Evolutionary conservation across 2,113 vertebrate species (phyloP).

Genomic region (Thamnophis sirtalis): DNA sequence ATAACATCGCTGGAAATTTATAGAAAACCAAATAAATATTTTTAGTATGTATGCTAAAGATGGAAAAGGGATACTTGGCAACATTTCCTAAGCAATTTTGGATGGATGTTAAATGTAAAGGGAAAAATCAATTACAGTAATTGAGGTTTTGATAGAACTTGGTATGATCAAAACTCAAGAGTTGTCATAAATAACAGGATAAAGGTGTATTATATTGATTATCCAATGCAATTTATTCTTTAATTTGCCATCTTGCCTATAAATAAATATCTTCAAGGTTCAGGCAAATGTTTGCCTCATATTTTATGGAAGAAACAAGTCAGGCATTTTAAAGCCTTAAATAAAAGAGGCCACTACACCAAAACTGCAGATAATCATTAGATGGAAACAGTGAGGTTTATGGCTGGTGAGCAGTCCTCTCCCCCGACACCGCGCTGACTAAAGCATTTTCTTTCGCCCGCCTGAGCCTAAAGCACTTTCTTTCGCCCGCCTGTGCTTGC

Average conservation of each 20-base stretch:
- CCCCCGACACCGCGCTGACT: no score
- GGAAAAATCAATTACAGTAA: neutral
- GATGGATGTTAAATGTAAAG: neutral
- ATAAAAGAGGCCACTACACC: neutral
- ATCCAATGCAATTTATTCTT: conserved; percentile 1
- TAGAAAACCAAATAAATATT: neutral
- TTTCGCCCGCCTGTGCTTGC: no score
- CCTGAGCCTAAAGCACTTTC: no score
- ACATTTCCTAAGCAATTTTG: neutral
- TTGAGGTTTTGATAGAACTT: neutral
- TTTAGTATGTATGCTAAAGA: neutral
- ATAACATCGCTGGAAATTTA: neutral
- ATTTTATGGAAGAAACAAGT: neutral
- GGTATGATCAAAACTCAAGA: neutral
- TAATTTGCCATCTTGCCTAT: neutral
- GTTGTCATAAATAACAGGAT: neutral
- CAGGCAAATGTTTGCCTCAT: neutral
- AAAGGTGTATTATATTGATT: conserved; percentile 22
- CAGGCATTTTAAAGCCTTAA: neutral
- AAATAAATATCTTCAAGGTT: neutral
- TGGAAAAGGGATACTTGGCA: neutral
- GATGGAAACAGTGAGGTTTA: no score
- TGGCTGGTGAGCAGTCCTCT: no score
- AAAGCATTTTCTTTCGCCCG: no score
- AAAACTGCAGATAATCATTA: neutral